Evolutionary conservation across 2,113 vertebrate genomes (phyloP), one percentile per base, ranked within the genome.

Genomic region (Noturus placidus): DNA sequence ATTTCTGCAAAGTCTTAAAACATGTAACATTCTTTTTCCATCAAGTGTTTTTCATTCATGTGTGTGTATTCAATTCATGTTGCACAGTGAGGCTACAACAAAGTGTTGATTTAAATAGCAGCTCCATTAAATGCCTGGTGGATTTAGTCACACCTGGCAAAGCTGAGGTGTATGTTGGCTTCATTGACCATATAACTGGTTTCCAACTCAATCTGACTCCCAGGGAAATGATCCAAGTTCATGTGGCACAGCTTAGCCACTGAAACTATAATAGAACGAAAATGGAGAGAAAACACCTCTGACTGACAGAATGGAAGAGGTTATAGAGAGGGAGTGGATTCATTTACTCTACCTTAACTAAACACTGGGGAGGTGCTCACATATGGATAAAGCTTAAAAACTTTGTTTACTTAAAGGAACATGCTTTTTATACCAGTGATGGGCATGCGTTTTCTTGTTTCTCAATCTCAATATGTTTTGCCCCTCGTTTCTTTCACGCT

Each of bases 141-240:
- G 87, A 86, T 87, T 91, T 90, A 91, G 80, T 79, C 91, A 91
- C 91, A 94, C 93, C 93, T 92, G 92, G 90, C 90, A 86, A 82
- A 82, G 52, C 65, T 17, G 57, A 86, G 52, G 54, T 86, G 91
- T 88, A 91, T 91, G 84, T 91, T 93, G 93, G 91, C 91, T 92
- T 93, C 90, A 86, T 50, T 79, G 91, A 88, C 91, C 87, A 72
- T 74, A 67, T 22, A 74, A 88, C 89, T 93, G 93, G 88, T 90
- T 93, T 94, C 92, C 89, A 86, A 76, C 83, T 70, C 79, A 83
- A 85, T 91, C 91, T 89, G 89, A 92, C 93, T 90, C 91, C 90
- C 88, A 88, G 84, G 85, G 90, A 87, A 91, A 92, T 90, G 89
- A 87, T 20, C n/a, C 65, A 87, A 86, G 87, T 70, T 86, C 85